A percentile compares a stretch with the other conserved stretches of the same genome.
These are phyloP conservation scores for Rhinogobio ventralis DNA, from an alignment of 2,797 vertebrate species.

Conservation along the genomic window DNA sequence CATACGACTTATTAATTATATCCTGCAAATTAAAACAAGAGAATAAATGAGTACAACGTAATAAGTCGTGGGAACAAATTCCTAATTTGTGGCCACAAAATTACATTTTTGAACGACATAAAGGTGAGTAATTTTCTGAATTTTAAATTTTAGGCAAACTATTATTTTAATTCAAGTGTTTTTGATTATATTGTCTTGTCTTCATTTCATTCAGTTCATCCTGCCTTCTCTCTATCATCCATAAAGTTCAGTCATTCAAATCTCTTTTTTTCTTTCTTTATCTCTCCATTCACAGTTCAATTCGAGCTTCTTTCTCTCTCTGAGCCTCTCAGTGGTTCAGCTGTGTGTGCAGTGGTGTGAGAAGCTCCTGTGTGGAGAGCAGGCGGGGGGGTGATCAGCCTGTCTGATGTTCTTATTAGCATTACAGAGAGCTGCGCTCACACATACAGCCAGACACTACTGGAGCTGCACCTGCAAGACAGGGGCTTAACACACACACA, in stretches of 20 bases:
- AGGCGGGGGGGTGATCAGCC: slow-evolving; percentile 36
- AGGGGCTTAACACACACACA: slow-evolving; percentile 32
- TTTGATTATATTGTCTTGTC: slow-evolving; percentile 37
- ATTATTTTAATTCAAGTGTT: not conserved
- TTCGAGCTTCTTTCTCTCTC: slow-evolving; percentile 21
- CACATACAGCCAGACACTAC: slow-evolving; percentile 44
- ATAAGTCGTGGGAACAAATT: not conserved
- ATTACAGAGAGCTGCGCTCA: slow-evolving; percentile 35
- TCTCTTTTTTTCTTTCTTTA: not conserved
- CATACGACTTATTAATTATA: not conserved
- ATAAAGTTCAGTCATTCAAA: slow-evolving; percentile 5
- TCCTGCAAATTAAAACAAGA: not conserved
- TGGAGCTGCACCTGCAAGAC: slow-evolving; percentile 40
- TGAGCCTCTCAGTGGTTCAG: slow-evolving; percentile 2
- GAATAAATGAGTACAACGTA: not conserved
- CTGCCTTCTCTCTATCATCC: slow-evolving; percentile 36
- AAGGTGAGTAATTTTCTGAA: not conserved
- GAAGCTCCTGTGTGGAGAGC: slow-evolving; percentile 24
- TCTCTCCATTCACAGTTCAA: slow-evolving; percentile 14
- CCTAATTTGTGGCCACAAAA: not conserved
- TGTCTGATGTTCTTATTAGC: slow-evolving; percentile 59
- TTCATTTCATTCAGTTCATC: not conserved
- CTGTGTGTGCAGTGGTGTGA: slow-evolving; percentile 15
- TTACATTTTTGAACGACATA: not conserved
- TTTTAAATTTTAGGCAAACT: not conserved